Evolutionary conservation across 1,140 invertebrate genomes (phyloP), one percentile per base, ranked within the genome.

Genomic region (Tetraneura akinire): DNA sequence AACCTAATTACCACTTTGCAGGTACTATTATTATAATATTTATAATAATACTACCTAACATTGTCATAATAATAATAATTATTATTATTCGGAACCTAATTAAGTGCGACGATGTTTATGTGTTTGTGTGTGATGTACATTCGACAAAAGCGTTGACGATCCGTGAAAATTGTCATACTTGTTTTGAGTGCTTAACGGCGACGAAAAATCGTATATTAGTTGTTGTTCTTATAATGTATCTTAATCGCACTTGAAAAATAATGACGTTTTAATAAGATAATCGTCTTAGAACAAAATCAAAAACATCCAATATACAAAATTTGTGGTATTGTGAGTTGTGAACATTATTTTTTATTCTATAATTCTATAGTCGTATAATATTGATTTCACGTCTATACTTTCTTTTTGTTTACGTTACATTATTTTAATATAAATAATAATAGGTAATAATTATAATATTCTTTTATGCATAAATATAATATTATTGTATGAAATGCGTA

Each of bases 141-240:
- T 62, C 21, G 60, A 62, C 16, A 32, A 32, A 62, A 37, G 29
- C 18, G 60, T 62, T 62, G 10, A 21, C 18, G 62, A 64, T 42
- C 62, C 62, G 62, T 64, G 62, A 64, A 64, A 64, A 64, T 64
- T 64, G 62, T 29, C 62, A 64, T 29, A 64, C 32, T 64, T 64
- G 32, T 64, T 64, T 29, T 29, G 32, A 64, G 62, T 37, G 62
- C 62, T 64, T 64, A 64, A 64, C 62, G 32, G n/a, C 18, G 62
- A 18, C n/a, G 37, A 64, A 37, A 37, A 37, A 37, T 37, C 32
- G 32, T 37, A 37, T 37, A 4, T 37, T 10, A 1, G 45, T 10
- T 13, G 45, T 10, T 47, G n/a, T n/a, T n/a, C n/a, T n/a, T n/a
- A n/a, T n/a, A n/a, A n/a, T n/a, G 10, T 57, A 14, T 57, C 10